A percentile compares a stretch with the other conserved stretches of the same genome.
Evolutionary conservation across 2,888 invertebrate genomes (phyloP).

Genomic region (Tipula lateralis): DNA sequence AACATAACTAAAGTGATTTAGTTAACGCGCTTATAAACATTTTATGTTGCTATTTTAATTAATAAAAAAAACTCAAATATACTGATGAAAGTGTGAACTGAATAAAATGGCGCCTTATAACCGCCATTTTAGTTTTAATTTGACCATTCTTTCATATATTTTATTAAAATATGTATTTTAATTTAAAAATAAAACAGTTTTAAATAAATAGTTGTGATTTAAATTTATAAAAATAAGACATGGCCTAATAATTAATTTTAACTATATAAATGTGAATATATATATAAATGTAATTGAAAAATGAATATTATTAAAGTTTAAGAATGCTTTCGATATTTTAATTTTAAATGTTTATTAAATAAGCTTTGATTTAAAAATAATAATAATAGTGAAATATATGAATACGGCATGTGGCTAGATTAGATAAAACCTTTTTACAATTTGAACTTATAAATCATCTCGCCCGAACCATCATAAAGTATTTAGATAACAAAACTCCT

Average conservation of each 20-base stretch:
- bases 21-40: neutral
- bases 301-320: neutral
- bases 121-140: neutral
- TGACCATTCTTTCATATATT: neutral
- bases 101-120: neutral
- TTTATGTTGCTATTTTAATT: neutral
- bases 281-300: neutral
- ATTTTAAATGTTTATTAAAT: neutral
- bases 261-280: neutral
- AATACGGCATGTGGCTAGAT: neutral
- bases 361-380: neutral
- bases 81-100: neutral
- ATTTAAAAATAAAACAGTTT: neutral
- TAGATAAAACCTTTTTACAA: neutral
- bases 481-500: neutral
- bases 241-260: conserved; percentile 24
- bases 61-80: neutral
- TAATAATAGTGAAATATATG: neutral
- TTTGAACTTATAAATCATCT: neutral
- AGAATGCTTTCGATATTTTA: neutral
- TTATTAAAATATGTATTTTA: neutral
- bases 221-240: neutral
- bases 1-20: neutral
- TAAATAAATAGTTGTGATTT: conserved; percentile 9
- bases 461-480: neutral